Conservation (phyloP, 2,888 invertebrate species). For the Euphydryas editha region DNA sequence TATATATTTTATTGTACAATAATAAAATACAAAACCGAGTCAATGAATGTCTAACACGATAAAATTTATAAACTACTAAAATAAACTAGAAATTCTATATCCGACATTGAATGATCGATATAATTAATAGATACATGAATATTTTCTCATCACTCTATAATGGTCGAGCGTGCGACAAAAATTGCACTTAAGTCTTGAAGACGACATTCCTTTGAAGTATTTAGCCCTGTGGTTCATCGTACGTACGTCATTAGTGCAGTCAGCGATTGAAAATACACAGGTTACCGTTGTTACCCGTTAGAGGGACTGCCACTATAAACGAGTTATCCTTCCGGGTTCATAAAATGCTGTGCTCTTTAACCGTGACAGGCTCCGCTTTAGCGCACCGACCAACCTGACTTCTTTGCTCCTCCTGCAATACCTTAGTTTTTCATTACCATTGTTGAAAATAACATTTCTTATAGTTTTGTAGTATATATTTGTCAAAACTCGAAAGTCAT, state of each 20-base stretch:
- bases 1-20: background rate
- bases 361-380: constrained; percentile 38
- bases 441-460: too few species aligned
- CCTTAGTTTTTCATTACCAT: background rate
- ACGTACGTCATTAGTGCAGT: constrained; percentile 48
- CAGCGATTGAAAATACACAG: constrained; percentile 54
- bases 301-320: constrained; percentile 48
- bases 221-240: constrained; percentile 16
- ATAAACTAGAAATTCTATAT: background rate
- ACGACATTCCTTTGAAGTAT: constrained; percentile 10
- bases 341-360: constrained; percentile 34
- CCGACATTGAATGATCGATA: background rate
- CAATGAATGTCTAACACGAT: too few species aligned
- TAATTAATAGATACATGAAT: background rate
- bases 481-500: too few species aligned
- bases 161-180: background rate
- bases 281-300: constrained; percentile 59
- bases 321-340: constrained; percentile 51
- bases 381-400: constrained; percentile 8
- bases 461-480: background rate
- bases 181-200: constrained; percentile 1
- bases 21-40: too few species aligned
- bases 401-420: background rate
- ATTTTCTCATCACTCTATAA: background rate
- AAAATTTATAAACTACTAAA: too few species aligned